Evolutionary conservation across 2,888 invertebrate species (phyloP).

Genomic region (Lordiphosa fenestrarum): DNA sequence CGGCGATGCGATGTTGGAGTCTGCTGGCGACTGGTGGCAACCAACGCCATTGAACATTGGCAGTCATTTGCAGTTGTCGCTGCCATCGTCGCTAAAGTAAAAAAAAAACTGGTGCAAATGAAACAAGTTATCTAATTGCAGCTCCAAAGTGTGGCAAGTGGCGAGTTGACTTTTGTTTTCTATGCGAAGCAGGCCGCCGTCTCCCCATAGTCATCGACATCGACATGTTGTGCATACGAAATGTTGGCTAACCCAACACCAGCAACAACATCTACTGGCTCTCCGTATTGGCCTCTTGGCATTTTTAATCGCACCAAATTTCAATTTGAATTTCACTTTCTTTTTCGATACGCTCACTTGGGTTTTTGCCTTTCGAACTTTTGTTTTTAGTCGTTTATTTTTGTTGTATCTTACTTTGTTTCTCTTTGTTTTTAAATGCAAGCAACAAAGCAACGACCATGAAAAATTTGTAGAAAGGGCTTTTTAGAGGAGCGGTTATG

Average conservation of each 20-base stretch:
- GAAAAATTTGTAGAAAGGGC: slow-evolving; percentile 61
- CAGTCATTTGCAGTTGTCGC: slow-evolving; percentile 60
- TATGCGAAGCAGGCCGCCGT: slow-evolving; percentile 53
- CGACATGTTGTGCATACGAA: slow-evolving; percentile 69
- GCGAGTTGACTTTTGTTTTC: slow-evolving; percentile 72
- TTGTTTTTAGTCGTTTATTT: slow-evolving; percentile 36
- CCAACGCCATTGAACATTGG: slow-evolving; percentile 74
- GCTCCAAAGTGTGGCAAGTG: slow-evolving; percentile 72
- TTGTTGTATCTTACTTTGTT: slow-evolving; percentile 25
- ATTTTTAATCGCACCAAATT: slow-evolving; percentile 73
- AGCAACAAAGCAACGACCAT: slow-evolving; percentile 61
- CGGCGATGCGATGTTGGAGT: slow-evolving; percentile 26
- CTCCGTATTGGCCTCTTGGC: slow-evolving; percentile 49
- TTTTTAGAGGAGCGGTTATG: neutral
- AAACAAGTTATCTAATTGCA: slow-evolving; percentile 74
- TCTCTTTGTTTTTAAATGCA: slow-evolving; percentile 52
- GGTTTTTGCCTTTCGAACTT: slow-evolving; percentile 76
- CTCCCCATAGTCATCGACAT: slow-evolving; percentile 44
- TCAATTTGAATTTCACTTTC: slow-evolving; percentile 78
- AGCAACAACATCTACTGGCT: slow-evolving; percentile 47
- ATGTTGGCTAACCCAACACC: slow-evolving; percentile 52
- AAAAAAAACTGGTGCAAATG: slow-evolving; percentile 68
- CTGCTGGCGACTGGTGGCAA: slow-evolving; percentile 20
- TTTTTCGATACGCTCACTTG: slow-evolving; percentile 78
- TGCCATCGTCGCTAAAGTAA: slow-evolving; percentile 20